Base-by-base conservation (phyloP, 2,113 vertebrate genomes). In the Clupea harengus region DNA sequence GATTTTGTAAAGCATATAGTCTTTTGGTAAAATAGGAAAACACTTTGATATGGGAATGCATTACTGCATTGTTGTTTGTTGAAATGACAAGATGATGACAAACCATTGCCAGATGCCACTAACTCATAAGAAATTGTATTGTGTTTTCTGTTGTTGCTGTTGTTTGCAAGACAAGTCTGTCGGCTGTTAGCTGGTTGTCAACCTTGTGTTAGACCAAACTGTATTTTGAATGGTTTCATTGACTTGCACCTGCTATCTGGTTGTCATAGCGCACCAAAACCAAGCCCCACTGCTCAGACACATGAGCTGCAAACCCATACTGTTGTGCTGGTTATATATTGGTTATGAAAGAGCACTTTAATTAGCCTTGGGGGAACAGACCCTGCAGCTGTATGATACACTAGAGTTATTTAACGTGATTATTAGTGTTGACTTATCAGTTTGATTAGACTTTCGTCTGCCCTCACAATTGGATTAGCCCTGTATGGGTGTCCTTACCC, bases 361-460 rank as follows among this genome's bases (percentile, higher is more conserved):
- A 86, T 81, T 60, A 86, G 52, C 25, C 82, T 83, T 22, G 6
- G 2, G 64, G 64, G 64, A 72, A 10, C n/a, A 15, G 64, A 11
- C n/a, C n/a, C 10, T 72, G 64, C 64, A 72, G 64, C 64, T 72
- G 64, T 72, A 13, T 28, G 64, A 13, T 72, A n/a, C 64, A 72
- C 64, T 25, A 25, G n/a, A 28, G 10, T 72, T n/a, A 72, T 28
- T 32, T 13, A 25, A 28, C 4, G 28, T 32, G 1, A 72, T 72
- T 32, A 72, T n/a, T 25, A 6, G 2, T 72, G 22, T 13, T 67
- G 60, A 67, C 39, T 2, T 39, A 39, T 39, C 39, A 39, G 39
- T 39, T 39, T 39, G 39, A 39, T 39, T 39, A 39, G 39, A 39
- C 22, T 72, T 72, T 60, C 18, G 0, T 22, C 54, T 22, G 54